phyloP scores from a whole-genome alignment of 2,113 vertebrate genomes.

The Lagenorhynchus albirostris region DNA sequence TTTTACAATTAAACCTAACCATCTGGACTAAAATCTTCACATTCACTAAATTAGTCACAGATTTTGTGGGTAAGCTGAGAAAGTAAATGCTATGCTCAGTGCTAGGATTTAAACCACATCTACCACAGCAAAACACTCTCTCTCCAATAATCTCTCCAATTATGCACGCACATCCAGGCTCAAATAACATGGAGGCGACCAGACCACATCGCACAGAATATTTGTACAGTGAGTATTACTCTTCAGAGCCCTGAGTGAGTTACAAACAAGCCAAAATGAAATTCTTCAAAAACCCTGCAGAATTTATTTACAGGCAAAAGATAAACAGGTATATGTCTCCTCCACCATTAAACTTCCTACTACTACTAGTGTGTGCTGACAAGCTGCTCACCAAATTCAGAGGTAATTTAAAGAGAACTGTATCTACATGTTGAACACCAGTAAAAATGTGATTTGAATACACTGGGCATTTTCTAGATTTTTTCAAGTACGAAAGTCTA shows the following conservation, averaged over 20 bases:
- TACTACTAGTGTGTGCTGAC: too few relatives aligned
- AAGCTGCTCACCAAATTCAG: not conserved
- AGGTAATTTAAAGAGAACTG: not conserved
- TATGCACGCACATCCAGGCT: constrained; percentile 31
- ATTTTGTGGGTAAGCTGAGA: constrained; percentile 77
- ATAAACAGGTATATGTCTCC: not conserved
- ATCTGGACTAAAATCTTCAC: constrained; percentile 75
- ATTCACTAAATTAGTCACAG: constrained; percentile 72
- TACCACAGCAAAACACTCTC: constrained; percentile 62
- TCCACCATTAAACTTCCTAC: not conserved
- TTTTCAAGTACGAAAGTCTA: constrained; percentile 12
- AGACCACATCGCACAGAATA: not conserved
- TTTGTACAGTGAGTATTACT: not conserved
- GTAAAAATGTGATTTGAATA: not conserved
- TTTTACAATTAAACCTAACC: constrained; percentile 79
- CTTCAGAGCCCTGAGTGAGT: not conserved
- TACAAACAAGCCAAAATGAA: constrained; percentile 4
- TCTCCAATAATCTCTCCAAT: constrained; percentile 59
- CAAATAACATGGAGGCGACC: not conserved
- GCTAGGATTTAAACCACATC: constrained; percentile 69
- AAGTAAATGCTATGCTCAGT: constrained; percentile 61
- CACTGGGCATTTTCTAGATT: not conserved
- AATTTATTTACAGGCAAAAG: not conserved
- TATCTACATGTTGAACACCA: not conserved
- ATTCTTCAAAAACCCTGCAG: not conserved